phyloP scores from a whole-genome alignment of 2,113 vertebrate genomes.

The Gnathonemus echidnorhynchus region DNA sequence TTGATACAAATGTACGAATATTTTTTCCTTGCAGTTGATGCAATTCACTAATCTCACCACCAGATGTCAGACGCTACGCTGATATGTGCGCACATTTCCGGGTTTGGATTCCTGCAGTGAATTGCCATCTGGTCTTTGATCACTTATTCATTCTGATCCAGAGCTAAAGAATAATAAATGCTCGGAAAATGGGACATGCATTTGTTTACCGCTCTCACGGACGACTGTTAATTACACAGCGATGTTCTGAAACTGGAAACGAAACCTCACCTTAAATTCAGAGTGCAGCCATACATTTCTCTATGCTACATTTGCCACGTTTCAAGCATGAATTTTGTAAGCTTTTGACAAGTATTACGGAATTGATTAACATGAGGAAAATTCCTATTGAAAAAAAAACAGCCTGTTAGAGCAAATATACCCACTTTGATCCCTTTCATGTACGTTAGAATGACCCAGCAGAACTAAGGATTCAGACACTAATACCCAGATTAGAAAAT shows the following conservation, averaged over 20 bases:
- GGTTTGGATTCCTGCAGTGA: constrained; percentile 37
- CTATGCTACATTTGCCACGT: not conserved
- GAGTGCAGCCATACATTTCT: not conserved
- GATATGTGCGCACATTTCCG: constrained; percentile 21
- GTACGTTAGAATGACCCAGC: not conserved
- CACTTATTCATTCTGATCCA: constrained; percentile 55
- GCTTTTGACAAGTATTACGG: not conserved
- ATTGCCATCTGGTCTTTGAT: constrained; percentile 53
- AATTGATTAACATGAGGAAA: constrained; percentile 5
- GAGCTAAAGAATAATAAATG: constrained; percentile 51
- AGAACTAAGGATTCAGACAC: not conserved
- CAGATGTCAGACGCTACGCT: constrained; percentile 45
- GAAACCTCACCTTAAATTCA: not conserved
- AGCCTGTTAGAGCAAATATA: not conserved
- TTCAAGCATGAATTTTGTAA: not conserved
- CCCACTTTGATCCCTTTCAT: constrained; percentile 12
- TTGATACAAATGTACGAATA: constrained; percentile 4
- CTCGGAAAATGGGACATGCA: constrained; percentile 43
- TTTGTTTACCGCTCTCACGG: constrained; percentile 33
- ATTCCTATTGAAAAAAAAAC: not conserved
- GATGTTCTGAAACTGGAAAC: constrained; percentile 28
- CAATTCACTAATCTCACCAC: constrained; percentile 42
- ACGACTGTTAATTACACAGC: constrained; percentile 34
- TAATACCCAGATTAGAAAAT: not conserved
- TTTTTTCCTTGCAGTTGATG: constrained; percentile 23